These are phyloP conservation scores for Lampris megalopsis DNA, from an alignment of 2,113 vertebrate genomes.

Conservation along the genomic window DNA sequence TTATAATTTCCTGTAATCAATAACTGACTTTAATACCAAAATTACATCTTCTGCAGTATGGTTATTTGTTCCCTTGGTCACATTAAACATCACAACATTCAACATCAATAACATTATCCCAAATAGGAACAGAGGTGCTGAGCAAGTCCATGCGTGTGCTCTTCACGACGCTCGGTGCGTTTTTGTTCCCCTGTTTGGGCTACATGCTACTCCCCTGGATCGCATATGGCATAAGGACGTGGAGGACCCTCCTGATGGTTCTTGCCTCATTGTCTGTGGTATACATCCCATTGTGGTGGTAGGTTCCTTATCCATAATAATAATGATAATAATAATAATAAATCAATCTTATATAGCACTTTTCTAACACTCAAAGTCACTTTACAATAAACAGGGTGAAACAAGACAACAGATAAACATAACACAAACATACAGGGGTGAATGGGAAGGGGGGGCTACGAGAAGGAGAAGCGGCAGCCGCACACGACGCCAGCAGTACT, in stretches of 20 bases:
- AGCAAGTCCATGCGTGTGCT: constrained; percentile 89
- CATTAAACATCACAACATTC: neutral
- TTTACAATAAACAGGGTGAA: no score
- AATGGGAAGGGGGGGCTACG: no score
- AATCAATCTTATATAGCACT: no score
- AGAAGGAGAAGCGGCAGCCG: no score
- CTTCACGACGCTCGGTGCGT: constrained; percentile 90
- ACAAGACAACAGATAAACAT: no score
- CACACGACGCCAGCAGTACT: no score
- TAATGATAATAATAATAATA: no score
- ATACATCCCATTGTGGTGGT: constrained; percentile 91
- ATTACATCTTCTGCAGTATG: neutral
- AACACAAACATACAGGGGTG: no score
- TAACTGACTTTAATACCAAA: neutral
- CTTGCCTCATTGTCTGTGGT: constrained; percentile 85
- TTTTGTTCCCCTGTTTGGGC: constrained; percentile 91
- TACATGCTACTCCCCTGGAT: constrained; percentile 92
- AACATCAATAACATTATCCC: neutral
- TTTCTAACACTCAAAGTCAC: no score
- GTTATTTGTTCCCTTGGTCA: neutral
- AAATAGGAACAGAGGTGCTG: constrained; percentile 90
- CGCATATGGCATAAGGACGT: constrained; percentile 89
- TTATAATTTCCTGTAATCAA: neutral
- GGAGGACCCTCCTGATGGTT: constrained; percentile 88
- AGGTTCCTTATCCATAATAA: constrained; percentile 51